Conservation (phyloP, 2,797 vertebrate genomes). For the Thalassophryne amazonica region DNA sequence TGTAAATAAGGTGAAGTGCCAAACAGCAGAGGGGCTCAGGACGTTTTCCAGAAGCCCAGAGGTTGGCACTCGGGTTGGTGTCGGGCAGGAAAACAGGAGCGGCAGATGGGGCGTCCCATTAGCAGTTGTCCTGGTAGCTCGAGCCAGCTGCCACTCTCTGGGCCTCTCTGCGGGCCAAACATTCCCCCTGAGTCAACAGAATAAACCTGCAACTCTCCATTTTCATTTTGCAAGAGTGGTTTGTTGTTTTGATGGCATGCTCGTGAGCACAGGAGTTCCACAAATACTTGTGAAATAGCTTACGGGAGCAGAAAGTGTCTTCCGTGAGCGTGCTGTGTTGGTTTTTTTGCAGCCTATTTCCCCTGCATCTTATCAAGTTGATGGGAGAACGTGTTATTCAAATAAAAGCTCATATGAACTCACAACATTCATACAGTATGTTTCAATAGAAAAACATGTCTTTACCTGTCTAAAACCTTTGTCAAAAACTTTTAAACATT, state of each 20-base stretch:
- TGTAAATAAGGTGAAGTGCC: slow-evolving; percentile 45
- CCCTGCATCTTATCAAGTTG: too few species aligned
- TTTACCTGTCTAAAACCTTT: too few species aligned
- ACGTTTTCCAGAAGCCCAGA: slow-evolving; percentile 51
- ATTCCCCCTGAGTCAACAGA: slow-evolving; percentile 43
- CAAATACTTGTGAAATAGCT: not conserved
- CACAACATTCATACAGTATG: too few species aligned
- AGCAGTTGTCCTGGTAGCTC: slow-evolving; percentile 60
- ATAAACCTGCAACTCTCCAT: slow-evolving; percentile 13
- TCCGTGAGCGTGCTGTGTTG: too few species aligned
- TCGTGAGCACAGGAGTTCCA: not conserved
- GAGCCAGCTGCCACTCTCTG: slow-evolving; percentile 68
- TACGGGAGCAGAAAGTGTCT: not conserved
- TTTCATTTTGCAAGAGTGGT: slow-evolving; percentile 14
- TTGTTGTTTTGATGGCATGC: slow-evolving; percentile 19
- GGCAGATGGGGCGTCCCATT: slow-evolving; percentile 71
- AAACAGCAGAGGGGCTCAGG: slow-evolving; percentile 34
- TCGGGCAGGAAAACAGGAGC: slow-evolving; percentile 41
- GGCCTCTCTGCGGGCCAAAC: slow-evolving; percentile 43
- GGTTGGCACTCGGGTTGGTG: slow-evolving; percentile 37
- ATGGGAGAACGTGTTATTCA: too few species aligned
- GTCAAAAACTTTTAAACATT: too few species aligned
- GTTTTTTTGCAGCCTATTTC: too few species aligned
- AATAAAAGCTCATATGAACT: too few species aligned
- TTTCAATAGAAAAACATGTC: too few species aligned